These are phyloP conservation scores for Gymnobelideus leadbeateri DNA, from an alignment of 2,113 vertebrate species.

Conservation along the genomic window DNA sequence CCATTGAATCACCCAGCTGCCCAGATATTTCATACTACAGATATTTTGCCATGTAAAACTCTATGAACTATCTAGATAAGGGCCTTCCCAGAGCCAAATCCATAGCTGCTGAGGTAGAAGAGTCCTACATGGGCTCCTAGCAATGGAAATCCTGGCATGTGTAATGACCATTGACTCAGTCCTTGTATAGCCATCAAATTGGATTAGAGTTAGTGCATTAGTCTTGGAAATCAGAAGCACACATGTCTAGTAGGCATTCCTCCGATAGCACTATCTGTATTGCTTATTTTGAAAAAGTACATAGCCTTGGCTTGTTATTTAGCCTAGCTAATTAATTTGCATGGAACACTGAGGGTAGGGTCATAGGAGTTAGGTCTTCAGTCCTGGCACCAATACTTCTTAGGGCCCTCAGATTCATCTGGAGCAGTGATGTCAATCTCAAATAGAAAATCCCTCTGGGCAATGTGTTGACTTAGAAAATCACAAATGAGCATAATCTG, in stretches of 20 bases:
- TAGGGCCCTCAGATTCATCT: neutral
- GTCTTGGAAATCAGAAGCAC: neutral
- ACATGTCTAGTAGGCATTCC: neutral
- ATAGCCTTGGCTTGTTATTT: neutral
- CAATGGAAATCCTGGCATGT: neutral
- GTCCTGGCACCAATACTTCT: neutral
- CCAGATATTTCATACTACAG: neutral
- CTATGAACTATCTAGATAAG: neutral
- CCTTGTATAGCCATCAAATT: neutral
- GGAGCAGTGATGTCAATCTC: neutral
- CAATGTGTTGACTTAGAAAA: neutral
- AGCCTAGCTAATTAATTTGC: neutral
- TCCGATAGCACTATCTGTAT: accelerated
- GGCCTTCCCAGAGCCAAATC: neutral
- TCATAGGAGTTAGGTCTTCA: neutral
- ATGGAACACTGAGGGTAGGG: neutral
- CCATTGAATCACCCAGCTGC: accelerated
- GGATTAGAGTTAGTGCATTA: neutral
- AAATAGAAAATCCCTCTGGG: neutral
- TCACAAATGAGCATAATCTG: neutral
- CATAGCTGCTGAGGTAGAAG: neutral
- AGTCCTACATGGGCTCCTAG: too few species aligned
- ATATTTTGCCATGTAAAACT: neutral
- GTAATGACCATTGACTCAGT: neutral
- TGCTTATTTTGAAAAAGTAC: neutral